phyloP scores from a whole-genome alignment of 2,888 invertebrate species.

The Philhelius pedissequus region DNA sequence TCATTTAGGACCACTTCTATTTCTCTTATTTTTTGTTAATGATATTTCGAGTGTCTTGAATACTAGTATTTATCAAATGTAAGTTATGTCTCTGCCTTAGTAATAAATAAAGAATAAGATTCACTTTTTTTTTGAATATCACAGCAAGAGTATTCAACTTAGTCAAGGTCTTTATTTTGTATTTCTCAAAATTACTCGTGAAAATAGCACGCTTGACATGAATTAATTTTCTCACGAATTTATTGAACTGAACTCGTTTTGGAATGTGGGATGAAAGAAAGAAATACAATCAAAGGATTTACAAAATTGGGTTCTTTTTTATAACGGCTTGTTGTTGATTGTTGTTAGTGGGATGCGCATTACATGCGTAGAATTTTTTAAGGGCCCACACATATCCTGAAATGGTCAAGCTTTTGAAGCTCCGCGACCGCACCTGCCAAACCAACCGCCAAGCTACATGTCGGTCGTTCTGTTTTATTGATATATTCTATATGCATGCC shows the following conservation, averaged over 20 bases:
- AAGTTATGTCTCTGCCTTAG: too few species aligned
- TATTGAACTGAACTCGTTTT: constrained; percentile 60
- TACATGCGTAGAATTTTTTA: not conserved
- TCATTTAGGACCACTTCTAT: too few species aligned
- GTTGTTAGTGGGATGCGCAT: not conserved
- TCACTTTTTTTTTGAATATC: too few species aligned
- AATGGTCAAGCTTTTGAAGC: not conserved
- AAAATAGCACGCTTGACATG: constrained; percentile 36
- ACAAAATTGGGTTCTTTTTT: not conserved
- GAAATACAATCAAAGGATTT: not conserved
- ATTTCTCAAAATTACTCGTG: constrained; percentile 4
- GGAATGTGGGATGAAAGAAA: constrained; percentile 1
- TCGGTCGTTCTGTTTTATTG: too few species aligned
- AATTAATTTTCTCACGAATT: constrained; percentile 45
- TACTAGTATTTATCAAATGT: too few species aligned
- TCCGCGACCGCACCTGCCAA: not conserved
- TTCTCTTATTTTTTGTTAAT: too few species aligned
- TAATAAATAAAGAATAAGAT: too few species aligned
- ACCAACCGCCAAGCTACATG: too few species aligned
- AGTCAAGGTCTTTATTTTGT: not conserved
- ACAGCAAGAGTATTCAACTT: not conserved
- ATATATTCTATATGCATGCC: too few species aligned
- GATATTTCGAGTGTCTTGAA: too few species aligned
- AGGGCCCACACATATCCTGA: not conserved
- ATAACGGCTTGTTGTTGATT: not conserved